These are phyloP conservation scores for Oeneis ivallda DNA, from an alignment of 2,888 invertebrate species.

Conservation along the genomic window DNA sequence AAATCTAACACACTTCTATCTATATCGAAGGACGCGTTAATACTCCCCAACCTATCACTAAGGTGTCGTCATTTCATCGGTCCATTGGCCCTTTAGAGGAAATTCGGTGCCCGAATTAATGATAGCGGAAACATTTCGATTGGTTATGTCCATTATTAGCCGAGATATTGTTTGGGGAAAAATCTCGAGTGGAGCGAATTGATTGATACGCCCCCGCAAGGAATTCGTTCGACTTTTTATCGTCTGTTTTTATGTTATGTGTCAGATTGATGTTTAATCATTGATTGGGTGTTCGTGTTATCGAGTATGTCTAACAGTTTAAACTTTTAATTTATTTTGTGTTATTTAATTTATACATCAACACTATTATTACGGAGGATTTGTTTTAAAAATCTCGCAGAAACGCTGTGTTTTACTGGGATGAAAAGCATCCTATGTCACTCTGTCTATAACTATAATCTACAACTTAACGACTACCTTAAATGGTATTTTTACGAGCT, in stretches of 20 bases:
- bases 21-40: slow-evolving; percentile 43
- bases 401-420: no score
- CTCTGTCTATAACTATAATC: no score
- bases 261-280: slow-evolving; percentile 14
- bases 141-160: slow-evolving; percentile 48
- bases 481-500: no score
- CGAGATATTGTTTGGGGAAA: slow-evolving; percentile 44
- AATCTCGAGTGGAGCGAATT: slow-evolving; percentile 37
- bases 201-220: slow-evolving; percentile 36
- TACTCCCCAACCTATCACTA: slow-evolving; percentile 44
- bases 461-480: no score
- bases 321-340: background rate
- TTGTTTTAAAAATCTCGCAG: no score
- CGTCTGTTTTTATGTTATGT: slow-evolving; percentile 18
- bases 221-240: slow-evolving; percentile 32
- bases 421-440: no score
- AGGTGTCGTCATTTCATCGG: slow-evolving; percentile 66
- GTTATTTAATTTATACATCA: no score
- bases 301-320: slow-evolving; percentile 11
- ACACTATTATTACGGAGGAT: background rate
- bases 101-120: slow-evolving; percentile 59
- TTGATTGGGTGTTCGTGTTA: slow-evolving; percentile 14
- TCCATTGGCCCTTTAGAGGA: slow-evolving; percentile 58
- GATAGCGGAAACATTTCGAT: slow-evolving; percentile 61
- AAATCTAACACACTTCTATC: background rate